Percentiles rank a stretch among this genome's conserved stretches.
phyloP scores from a whole-genome alignment of 2,797 vertebrate genomes.

The Halcyon leucocephala region DNA sequence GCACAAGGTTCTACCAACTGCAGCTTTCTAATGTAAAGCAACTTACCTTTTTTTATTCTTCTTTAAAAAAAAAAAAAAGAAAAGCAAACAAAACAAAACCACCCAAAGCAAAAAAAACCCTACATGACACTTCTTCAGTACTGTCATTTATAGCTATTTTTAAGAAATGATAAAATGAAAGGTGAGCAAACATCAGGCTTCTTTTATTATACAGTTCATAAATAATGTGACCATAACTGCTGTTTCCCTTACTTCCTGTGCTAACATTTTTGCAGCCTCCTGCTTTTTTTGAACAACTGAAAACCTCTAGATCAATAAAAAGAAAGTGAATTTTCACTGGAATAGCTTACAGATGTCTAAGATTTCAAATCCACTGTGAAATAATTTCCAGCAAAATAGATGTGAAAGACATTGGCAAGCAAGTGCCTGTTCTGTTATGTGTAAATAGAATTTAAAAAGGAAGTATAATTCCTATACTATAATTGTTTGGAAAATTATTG shows the following conservation, averaged over 20 bases:
- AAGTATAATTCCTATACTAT: not conserved
- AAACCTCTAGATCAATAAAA: conserved; percentile 27
- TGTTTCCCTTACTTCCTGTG: not conserved
- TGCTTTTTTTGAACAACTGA: conserved; percentile 15
- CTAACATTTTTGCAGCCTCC: conserved; percentile 2
- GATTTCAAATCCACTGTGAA: conserved; percentile 5
- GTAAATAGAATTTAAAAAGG: not conserved
- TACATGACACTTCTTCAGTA: not conserved
- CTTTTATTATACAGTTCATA: not conserved
- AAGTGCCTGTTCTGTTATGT: not conserved
- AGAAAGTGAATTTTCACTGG: not conserved
- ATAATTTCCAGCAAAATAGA: conserved; percentile 1
- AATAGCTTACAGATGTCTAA: not conserved
- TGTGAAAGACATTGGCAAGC: not conserved
- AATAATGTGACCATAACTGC: not conserved
- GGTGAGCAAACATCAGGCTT: not conserved
- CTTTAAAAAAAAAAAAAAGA: not conserved
- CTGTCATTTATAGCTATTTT: not conserved
- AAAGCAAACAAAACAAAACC: not conserved
- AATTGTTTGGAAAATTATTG: conserved; percentile 36
- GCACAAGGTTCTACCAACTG: not conserved
- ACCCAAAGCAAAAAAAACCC: not conserved
- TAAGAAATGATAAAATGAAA: not conserved
- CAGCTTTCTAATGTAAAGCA: not conserved
- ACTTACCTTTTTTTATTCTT: not conserved